phyloP scores from a whole-genome alignment of 1,140 invertebrate genomes.

The Magallana ariakensis region DNA sequence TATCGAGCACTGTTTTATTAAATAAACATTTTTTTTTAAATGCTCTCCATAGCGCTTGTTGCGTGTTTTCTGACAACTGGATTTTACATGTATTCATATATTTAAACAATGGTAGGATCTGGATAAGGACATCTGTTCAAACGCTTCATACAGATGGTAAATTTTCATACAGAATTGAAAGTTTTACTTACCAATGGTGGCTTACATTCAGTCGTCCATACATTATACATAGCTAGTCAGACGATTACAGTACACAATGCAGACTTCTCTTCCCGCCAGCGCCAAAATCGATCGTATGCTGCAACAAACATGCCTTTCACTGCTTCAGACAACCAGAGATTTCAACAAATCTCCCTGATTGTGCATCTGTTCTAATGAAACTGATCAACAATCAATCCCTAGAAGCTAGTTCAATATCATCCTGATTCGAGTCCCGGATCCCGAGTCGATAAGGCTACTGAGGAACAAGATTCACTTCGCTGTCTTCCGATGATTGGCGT shows the following conservation, averaged over 20 bases:
- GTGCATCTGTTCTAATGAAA: background rate
- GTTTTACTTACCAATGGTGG: background rate
- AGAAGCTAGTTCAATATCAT: background rate
- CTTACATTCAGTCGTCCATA: background rate
- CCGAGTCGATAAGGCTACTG: too few relatives aligned
- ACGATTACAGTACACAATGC: constrained; percentile 8
- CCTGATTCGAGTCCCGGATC: background rate
- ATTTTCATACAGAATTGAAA: background rate
- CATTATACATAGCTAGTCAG: constrained; percentile 13
- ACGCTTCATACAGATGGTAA: too few relatives aligned
- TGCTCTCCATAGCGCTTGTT: too few relatives aligned
- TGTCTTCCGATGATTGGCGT: too few relatives aligned
- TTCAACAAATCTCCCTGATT: background rate
- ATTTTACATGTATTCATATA: too few relatives aligned
- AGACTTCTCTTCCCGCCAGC: background rate
- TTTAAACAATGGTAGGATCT: too few relatives aligned
- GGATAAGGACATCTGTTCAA: too few relatives aligned
- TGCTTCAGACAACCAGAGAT: constrained; percentile 18
- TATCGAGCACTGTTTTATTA: too few relatives aligned
- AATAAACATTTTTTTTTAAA: too few relatives aligned
- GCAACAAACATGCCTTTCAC: constrained; percentile 30
- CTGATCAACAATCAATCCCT: background rate
- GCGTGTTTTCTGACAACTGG: too few relatives aligned
- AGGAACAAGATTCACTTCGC: too few relatives aligned
- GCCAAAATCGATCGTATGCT: constrained; percentile 17